Percentiles rank a stretch among this genome's conserved stretches.
phyloP scores from a whole-genome alignment of 2,113 vertebrate genomes.

The Myrmophylax atrothorax region DNA sequence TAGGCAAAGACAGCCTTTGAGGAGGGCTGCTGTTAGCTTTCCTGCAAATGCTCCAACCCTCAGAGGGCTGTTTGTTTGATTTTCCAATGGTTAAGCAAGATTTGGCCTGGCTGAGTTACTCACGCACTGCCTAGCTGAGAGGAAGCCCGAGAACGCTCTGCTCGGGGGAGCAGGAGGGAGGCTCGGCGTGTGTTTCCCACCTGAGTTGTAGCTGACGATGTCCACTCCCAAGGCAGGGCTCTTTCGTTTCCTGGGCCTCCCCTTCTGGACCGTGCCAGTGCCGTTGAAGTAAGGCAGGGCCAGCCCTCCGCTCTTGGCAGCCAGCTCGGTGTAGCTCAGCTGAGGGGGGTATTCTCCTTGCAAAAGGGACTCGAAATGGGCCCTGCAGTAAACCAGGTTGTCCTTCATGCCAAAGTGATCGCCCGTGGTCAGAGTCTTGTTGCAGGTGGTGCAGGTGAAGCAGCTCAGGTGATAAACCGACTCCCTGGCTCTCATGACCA shows the following conservation, averaged over 20 bases:
- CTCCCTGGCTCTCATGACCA: slow-evolving; percentile 98
- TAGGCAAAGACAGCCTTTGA: slow-evolving; percentile 41
- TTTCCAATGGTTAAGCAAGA: slow-evolving; percentile 43
- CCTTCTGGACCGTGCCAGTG: slow-evolving; percentile 93
- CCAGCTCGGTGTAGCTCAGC: slow-evolving; percentile 96
- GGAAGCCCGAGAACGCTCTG: slow-evolving; percentile 6
- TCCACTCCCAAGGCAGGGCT: slow-evolving; percentile 96
- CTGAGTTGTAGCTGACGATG: slow-evolving; percentile 93
- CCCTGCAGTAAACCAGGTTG: slow-evolving; percentile 96
- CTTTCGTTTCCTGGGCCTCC: slow-evolving; percentile 95
- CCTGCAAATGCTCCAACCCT: slow-evolving; percentile 35
- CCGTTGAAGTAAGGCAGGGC: slow-evolving; percentile 95
- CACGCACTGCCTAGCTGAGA: not conserved
- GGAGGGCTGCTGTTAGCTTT: slow-evolving; percentile 53
- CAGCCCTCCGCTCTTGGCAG: slow-evolving; percentile 90
- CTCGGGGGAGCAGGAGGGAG: not conserved
- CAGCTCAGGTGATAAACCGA: slow-evolving; percentile 99
- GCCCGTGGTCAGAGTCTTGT: slow-evolving; percentile 96
- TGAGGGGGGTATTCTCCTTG: slow-evolving; percentile 93
- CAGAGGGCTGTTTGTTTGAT: slow-evolving; percentile 54
- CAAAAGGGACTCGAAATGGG: slow-evolving; percentile 95
- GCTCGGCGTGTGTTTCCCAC: slow-evolving; percentile 73
- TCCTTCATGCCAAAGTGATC: slow-evolving; percentile 99
- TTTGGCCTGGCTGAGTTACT: slow-evolving; percentile 15
- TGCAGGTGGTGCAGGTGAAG: slow-evolving; percentile 98